Base-by-base conservation (phyloP, 2,888 invertebrate genomes). In the Lycia hirtaria region DNA sequence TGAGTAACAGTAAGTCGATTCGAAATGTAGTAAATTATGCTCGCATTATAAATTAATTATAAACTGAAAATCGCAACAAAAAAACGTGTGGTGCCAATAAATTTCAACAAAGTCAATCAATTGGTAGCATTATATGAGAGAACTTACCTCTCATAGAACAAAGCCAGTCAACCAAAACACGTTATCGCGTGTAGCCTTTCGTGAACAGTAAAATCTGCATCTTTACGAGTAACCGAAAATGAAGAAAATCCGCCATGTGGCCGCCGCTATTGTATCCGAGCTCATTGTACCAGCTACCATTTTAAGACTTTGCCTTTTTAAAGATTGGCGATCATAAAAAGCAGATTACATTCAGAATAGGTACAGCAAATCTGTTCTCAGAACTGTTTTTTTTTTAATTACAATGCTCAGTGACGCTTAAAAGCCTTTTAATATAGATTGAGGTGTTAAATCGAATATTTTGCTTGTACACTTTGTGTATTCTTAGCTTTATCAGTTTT, bases 201-300 rank as follows among this genome's bases (percentile, higher is more conserved):
- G 67, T 65, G 73, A 81, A 85, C 84, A 83, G 85, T 85, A 83
- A 83, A 85, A 76, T 81, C 80, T 77, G 78, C 82, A 85, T 81
- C 78, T 80, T 81, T 81, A 73, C 70, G 77, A 80, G 76, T 80
- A 75, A 67, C 75, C 72, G 69, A 84, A 84, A 84, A 85, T 79
- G 75, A 83, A 81, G 73, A 78, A 77, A 72, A 62, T 79, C 72
- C 72, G 72, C 84, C 88, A 87, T 86, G 83, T 88, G 87, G 87
- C 80, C 76, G 71, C 52, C 60, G 72, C 87, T 75, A 91, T 91
- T 91, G 91, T 91, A 71, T 82, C 76, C 78, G 65, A 65, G 61
- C 51, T 86, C 81, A 90, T 90, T 90, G 90, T 89, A 71, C 74
- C 80, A 60, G 66, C 74, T 78, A 77, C 83, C 81, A 83, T 84